Base-by-base conservation (phyloP, 2,888 invertebrate species). In the Tetrapedia diversipes region DNA sequence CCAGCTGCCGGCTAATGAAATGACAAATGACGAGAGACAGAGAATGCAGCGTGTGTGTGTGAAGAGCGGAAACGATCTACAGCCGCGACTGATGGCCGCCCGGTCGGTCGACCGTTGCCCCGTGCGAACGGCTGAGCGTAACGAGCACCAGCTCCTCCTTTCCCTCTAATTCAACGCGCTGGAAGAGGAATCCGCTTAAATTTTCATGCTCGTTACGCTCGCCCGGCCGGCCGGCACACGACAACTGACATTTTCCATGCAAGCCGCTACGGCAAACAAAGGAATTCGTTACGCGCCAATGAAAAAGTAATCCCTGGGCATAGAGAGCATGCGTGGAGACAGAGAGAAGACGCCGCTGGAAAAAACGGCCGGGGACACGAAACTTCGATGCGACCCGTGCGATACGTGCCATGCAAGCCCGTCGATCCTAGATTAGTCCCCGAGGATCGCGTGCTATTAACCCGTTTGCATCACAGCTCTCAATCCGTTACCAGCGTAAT, bases 41-140 rank as follows among this genome's bases (percentile, higher is more conserved):
- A 85, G 77, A 69, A 87, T 87, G 87, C 88, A 87, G 83, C 83
- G 82, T 82, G 75, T 81, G 79, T 51, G 49, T 27, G n/a, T 78
- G 79, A 78, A 81, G 70, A 82, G 80, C 75, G 66, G 53, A 59
- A 72, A 72, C 78, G 81, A 83, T 72, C 75, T 68, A 69, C 53
- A 57, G 61, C 47, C 65, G 68, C 75, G 78, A 69, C 34, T 10
- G 41, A 16, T 43, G 51, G n/a, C 11, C 49, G 49, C 49, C 47
- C 32, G 45, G 65, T 11, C 72, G 61, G 70, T 49, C 70, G 41
- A 41, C 14, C 19, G 7, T 22, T 39, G 37, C 43, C 49, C 27
- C 74, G 56, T 57, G 80, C 43, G 41, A 57, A 65, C 34, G 65
- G 54, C 53, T 32, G 64, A 67, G 57, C 74, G 74, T 72, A 69